Conservation (phyloP, 2,113 vertebrate species). For the Tamias sibiricus region DNA sequence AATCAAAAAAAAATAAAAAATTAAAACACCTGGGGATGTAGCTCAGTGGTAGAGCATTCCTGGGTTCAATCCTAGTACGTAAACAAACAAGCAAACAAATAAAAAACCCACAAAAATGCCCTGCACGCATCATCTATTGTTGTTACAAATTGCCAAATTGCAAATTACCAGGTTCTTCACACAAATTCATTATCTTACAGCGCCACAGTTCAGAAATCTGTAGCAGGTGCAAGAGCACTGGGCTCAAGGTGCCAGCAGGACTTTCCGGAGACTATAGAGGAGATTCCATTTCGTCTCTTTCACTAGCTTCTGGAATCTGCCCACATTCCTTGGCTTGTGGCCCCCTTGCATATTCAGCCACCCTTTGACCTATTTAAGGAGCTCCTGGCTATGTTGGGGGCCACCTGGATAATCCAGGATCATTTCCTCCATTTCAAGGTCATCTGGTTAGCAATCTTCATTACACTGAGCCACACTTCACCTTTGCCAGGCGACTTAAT, state of each 20-base stretch:
- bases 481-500: neutral
- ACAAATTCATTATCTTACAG: neutral
- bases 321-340: neutral
- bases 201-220: neutral
- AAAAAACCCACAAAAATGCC: neutral
- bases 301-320: neutral
- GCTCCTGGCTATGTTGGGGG: neutral
- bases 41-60: no score
- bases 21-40: no score
- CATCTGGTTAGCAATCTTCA: neutral
- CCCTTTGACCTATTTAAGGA: neutral
- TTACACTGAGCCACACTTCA: neutral
- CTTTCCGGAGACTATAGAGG: neutral
- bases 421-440: neutral
- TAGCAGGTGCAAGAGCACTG: neutral
- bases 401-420: neutral
- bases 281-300: neutral
- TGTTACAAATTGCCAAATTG: neutral
- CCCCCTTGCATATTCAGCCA: neutral
- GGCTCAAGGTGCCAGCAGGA: neutral
- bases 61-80: no score
- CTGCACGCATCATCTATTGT: neutral
- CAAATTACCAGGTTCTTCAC: neutral
- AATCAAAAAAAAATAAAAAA: no score
- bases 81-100: no score